These are phyloP conservation scores for Mastomys natalensis DNA, from an alignment of 2,113 vertebrate species.

Conservation along the genomic window DNA sequence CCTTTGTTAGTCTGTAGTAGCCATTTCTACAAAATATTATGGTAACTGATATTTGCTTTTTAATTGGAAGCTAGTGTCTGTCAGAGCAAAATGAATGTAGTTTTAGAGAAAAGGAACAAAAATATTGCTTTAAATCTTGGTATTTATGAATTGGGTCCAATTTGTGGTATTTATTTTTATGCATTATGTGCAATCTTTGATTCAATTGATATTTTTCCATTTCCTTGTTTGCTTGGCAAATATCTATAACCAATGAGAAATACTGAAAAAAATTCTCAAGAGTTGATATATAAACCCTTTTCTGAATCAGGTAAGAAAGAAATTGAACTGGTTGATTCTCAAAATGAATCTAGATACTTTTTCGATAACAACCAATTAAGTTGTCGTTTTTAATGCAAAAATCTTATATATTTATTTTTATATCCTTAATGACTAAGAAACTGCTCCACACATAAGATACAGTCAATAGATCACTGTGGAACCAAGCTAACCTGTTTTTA, in stretches of 20 bases:
- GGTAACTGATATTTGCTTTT: background rate
- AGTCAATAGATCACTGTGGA: background rate
- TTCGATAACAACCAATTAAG: conserved; percentile 9
- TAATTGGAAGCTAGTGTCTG: background rate
- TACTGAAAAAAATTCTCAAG: background rate
- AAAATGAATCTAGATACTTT: conserved; percentile 29
- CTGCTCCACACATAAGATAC: background rate
- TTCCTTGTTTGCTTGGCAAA: background rate
- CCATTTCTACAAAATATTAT: conserved; percentile 28
- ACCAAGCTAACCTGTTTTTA: background rate
- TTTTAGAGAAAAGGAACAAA: conserved; percentile 29
- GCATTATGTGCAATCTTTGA: background rate
- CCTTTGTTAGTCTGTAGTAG: background rate
- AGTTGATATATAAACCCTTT: conserved; percentile 35
- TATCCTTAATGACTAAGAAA: background rate
- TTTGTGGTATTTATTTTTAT: background rate
- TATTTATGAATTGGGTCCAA: background rate
- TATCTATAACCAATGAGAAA: background rate
- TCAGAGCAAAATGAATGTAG: conserved; percentile 20
- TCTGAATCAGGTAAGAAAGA: conserved; percentile 19
- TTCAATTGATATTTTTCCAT: background rate
- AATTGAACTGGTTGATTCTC: conserved; percentile 24
- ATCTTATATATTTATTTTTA: background rate
- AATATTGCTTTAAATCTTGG: conserved; percentile 3
- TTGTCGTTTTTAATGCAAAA: background rate